Evolutionary conservation across 2,797 vertebrate species (phyloP), one percentile per base, ranked within the genome.

Genomic region (Sebastes miniatus): DNA sequence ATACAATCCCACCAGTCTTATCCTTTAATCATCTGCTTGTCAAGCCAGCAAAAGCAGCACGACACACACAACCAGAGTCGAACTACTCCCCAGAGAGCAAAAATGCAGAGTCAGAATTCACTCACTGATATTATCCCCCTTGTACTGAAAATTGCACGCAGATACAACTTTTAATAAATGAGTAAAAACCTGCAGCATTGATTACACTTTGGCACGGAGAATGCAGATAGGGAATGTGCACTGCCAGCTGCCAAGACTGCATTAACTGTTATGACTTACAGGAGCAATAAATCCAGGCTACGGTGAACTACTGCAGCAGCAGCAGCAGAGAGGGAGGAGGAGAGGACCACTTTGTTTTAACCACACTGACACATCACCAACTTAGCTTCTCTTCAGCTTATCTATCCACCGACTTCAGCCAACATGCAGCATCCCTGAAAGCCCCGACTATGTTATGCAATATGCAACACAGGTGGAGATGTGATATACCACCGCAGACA

Each of bases 261-360:
- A 85, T 80, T 88, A 83, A 84, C 73, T 66, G 32, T 62, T 81
- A 87, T 76, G 69, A 83, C 80, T 84, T 81, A 62, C 12, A 66
- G 43, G 56, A 34, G 79, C 69, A 83, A 76, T 83, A 74, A 71
- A 87, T 80, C 63, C 1, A 31, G 50, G 18, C 67, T 64, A 25
- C 56, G 11, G 66, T 4, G 36, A 36, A 25, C 31, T 61, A 71
- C 68, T 36, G 50, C 50, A 47, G 47, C 47, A n/a, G 18, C 24
- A 9, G n/a, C 34, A 36, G 34, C 34, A 36, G 34, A 58, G 20
- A 34, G 39, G 56, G 22, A 27, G 58, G 20, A 47, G 54, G 29
- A 31, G 32, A 9, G 7, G 39, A 12, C 54, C 22, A 8, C 16
- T 70, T 47, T 43, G 31, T 67, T 67, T 80, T 32, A 83, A 32